Conservation (phyloP, 92 coral and sea anemone genomes). For the Parazoanthus swiftii region DNA sequence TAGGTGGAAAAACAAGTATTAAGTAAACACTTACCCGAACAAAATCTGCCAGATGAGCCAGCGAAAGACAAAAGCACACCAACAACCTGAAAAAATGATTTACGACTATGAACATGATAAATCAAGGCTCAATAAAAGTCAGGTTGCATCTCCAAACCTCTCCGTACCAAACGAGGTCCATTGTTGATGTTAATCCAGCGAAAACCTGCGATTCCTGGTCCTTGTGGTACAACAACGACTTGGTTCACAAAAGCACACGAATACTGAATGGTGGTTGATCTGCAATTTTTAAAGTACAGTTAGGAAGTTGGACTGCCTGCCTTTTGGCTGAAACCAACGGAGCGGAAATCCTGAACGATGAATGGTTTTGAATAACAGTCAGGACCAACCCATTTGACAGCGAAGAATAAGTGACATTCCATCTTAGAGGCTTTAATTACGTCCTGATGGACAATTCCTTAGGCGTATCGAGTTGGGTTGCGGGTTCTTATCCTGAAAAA, state of each 20-base stretch:
- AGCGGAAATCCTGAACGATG: conserved; percentile 44
- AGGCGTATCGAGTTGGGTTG: neutral
- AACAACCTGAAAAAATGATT: conserved; percentile 7
- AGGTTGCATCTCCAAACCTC: neutral
- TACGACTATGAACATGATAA: neutral
- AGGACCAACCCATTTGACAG: conserved; percentile 30
- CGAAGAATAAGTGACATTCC: conserved; percentile 33
- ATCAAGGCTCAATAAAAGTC: too few relatives aligned
- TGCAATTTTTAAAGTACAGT: neutral
- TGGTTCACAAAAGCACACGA: neutral
- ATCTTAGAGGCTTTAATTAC: conserved; percentile 30
- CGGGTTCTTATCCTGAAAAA: neutral
- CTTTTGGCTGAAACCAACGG: conserved; percentile 3
- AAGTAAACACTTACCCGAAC: conserved; percentile 11
- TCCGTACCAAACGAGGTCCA: conserved; percentile 22
- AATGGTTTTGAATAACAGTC: conserved; percentile 40
- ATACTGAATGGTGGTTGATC: neutral
- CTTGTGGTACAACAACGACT: neutral
- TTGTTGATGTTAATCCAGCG: neutral
- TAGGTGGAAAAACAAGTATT: neutral
- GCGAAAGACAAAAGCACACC: conserved; percentile 14
- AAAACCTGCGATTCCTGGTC: neutral
- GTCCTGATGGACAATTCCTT: conserved; percentile 26
- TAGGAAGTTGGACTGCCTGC: conserved; percentile 30
- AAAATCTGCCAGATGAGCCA: conserved; percentile 18